phyloP scores from a whole-genome alignment of 2,797 vertebrate genomes.

The Sebastes melanostomus region DNA sequence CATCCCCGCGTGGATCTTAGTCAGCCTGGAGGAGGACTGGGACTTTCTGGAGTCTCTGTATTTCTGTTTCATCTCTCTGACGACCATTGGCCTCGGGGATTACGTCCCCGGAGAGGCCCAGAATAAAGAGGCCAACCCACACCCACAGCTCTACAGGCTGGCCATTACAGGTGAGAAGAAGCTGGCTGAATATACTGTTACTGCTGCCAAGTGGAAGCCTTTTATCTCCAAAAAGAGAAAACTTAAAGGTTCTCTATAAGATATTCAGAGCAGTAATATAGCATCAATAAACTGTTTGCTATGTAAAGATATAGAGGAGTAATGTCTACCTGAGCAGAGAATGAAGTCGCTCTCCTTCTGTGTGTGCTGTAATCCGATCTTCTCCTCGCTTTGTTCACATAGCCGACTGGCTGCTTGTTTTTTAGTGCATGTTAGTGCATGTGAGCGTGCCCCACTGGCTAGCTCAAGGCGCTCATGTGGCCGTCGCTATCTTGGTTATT shows the following conservation, averaged over 20 bases:
- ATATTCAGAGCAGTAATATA: too few species aligned
- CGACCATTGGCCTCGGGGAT: slow-evolving; percentile 97
- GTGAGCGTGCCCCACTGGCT: too few species aligned
- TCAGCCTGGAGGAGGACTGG: slow-evolving; percentile 89
- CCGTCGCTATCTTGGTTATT: too few species aligned
- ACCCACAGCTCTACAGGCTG: slow-evolving; percentile 91
- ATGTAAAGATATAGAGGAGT: too few species aligned
- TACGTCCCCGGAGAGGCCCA: slow-evolving; percentile 94
- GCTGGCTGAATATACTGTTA: background rate
- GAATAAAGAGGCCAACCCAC: slow-evolving; percentile 79
- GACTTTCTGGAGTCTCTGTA: slow-evolving; percentile 97
- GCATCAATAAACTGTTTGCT: too few species aligned
- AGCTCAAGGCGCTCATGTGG: too few species aligned
- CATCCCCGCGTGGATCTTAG: slow-evolving; percentile 91
- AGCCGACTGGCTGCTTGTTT: too few species aligned
- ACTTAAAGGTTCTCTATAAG: background rate
- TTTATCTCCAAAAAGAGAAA: background rate
- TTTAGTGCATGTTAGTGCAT: too few species aligned
- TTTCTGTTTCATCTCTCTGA: slow-evolving; percentile 98
- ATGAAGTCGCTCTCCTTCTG: fast-evolving
- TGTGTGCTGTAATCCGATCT: too few species aligned
- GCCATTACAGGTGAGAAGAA: slow-evolving; percentile 91
- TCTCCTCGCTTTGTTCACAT: too few species aligned
- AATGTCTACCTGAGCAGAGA: too few species aligned
- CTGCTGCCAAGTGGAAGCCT: background rate